Base-by-base conservation (phyloP, 1,140 invertebrate genomes). In the Pseudomyrmex dendroicus region DNA sequence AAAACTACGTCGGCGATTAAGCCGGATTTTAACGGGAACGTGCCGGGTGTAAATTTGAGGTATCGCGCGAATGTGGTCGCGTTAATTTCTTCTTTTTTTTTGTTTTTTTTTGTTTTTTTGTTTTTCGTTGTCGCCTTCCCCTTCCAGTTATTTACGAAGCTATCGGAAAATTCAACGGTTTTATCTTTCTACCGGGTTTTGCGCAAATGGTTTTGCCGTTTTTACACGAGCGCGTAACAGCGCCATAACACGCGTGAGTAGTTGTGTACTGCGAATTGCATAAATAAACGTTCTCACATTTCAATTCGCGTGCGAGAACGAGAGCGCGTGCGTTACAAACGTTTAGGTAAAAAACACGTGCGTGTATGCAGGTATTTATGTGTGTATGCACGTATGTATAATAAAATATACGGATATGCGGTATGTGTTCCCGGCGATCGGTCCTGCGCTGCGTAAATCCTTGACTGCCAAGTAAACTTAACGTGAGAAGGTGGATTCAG, bases 91-190 rank as follows among this genome's bases (percentile, higher is more conserved):
- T 20, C 0, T 2, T 68, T 54, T 35, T 15, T 20, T 35, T 80
- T 20, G 20, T 2, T 68, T 54, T 35, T 15, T 20, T 35, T 80
- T 20, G 20, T 80, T 70, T 2, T 68, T 17, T 35, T 15, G 15
- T 50, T 80, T 70, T 57, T 78, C 17, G 10, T 67, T 20, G 25
- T 46, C 25, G 73, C 2, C n/a, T 15, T 20, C 5, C 35, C 35
- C 35, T 5, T 35, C 35, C 35, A 35, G 76, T 80, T 80, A 80
- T 80, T 80, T 80, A 80, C 66, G 66, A 61, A 72, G 66, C 76
- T 80, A 80, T 80, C 46, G 76, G 76, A 50, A 80, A 80, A 80
- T 80, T 80, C 76, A 80, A 70, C 56, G 54, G 66, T 72, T 72
- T 72, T 59, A 70, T 44, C 66, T 59, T 72, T 59, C 50, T 25